Conservation (phyloP, 2,888 invertebrate genomes). For the Carpatolechia fugitivella region DNA sequence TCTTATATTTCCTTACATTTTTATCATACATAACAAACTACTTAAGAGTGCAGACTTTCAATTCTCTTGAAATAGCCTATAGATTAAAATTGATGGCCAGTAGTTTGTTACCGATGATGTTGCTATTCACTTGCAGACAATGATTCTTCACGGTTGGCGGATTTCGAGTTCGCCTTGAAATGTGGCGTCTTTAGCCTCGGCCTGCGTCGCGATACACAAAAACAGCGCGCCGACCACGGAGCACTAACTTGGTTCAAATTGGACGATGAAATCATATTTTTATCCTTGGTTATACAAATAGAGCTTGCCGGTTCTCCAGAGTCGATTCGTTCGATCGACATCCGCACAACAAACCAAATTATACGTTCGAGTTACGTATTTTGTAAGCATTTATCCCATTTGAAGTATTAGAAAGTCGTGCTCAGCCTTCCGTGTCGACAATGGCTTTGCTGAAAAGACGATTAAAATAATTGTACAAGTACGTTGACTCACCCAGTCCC, state of each 20-base stretch:
- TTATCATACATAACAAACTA: too few relatives aligned
- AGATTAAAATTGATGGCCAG: too few relatives aligned
- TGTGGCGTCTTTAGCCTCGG: conserved; percentile 4
- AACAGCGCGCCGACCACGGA: conserved; percentile 24
- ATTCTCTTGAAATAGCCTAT: background rate
- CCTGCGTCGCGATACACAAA: conserved; percentile 32
- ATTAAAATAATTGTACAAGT: conserved; percentile 17
- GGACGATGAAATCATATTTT: conserved; percentile 29
- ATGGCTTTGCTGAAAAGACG: background rate
- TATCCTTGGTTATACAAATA: conserved; percentile 25
- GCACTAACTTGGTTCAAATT: conserved; percentile 15
- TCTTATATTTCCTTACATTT: too few relatives aligned
- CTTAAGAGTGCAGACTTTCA: too few relatives aligned
- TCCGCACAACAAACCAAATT: too few relatives aligned
- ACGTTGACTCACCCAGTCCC: conserved; percentile 81
- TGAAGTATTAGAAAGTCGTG: conserved; percentile 14
- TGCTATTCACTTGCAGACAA: conserved; percentile 43
- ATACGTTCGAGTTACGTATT: background rate
- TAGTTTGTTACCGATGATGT: conserved; percentile 1
- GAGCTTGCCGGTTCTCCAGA: conserved; percentile 17
- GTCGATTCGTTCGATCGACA: too few relatives aligned
- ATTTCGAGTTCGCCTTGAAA: conserved; percentile 23
- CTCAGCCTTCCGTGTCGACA: conserved; percentile 1
- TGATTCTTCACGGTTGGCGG: conserved; percentile 42
- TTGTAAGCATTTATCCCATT: background rate